Percentiles rank a stretch among this genome's conserved stretches.
Evolutionary conservation across 1,140 invertebrate genomes (phyloP).

Genomic region (Dendrolimus kikuchii): DNA sequence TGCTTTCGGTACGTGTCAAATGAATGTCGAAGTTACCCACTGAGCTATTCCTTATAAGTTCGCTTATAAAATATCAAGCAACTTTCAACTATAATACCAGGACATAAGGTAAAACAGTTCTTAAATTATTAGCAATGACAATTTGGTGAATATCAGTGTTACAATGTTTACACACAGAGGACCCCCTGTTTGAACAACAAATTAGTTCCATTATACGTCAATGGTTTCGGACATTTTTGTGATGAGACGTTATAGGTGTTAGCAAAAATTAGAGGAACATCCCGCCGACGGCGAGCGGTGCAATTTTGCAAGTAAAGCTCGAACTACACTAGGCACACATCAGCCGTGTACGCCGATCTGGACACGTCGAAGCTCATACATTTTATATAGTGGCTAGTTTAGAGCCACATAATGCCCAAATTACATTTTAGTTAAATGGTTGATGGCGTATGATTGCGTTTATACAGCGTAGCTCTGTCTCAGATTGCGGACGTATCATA

Average conservation of each 20-base stretch:
- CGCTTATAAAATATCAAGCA: not conserved
- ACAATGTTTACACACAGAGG: slow-evolving; percentile 50
- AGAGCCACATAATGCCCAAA: too few relatives aligned
- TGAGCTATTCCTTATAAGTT: not conserved
- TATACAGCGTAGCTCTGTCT: too few relatives aligned
- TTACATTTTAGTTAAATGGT: too few relatives aligned
- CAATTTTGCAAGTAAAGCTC: too few relatives aligned
- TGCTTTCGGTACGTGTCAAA: slow-evolving; percentile 52
- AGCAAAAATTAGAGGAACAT: too few relatives aligned
- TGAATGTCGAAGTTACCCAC: slow-evolving; percentile 33
- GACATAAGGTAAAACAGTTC: slow-evolving; percentile 11
- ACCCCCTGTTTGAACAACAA: slow-evolving; percentile 65
- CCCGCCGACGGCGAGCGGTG: too few relatives aligned
- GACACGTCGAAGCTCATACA: too few relatives aligned
- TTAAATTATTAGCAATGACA: slow-evolving; percentile 3
- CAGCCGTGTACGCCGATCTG: too few relatives aligned
- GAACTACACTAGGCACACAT: too few relatives aligned
- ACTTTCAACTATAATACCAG: slow-evolving; percentile 15
- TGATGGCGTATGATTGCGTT: too few relatives aligned
- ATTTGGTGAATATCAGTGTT: slow-evolving; percentile 21
- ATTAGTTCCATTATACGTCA: slow-evolving; percentile 66
- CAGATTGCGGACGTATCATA: too few relatives aligned
- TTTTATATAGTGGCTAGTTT: too few relatives aligned
- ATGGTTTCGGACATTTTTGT: slow-evolving; percentile 36
- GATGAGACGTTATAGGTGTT: slow-evolving; percentile 1